A percentile compares a stretch with the other conserved stretches of the same genome.
Conservation (phyloP, 2,113 vertebrate genomes). For the Petrocephalus microphthalmus region DNA sequence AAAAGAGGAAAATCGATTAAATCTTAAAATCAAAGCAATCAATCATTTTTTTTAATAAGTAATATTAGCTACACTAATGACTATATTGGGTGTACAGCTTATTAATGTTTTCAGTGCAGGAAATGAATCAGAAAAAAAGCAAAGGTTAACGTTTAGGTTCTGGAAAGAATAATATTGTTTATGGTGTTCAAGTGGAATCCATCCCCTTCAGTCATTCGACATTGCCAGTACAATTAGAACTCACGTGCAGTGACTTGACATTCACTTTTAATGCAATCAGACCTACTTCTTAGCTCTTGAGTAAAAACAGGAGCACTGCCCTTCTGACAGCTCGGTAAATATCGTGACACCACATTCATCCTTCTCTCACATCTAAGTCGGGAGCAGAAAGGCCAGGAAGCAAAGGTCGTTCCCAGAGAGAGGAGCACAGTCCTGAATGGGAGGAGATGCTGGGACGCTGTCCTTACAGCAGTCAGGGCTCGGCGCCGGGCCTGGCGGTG, state of each 20-base stretch:
- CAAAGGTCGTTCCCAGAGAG: neutral
- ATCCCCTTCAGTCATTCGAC: neutral
- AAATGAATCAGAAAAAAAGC: neutral
- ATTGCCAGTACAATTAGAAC: neutral
- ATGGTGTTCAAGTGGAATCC: neutral
- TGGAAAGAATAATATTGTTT: neutral
- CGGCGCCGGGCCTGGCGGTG: neutral
- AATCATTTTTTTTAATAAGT: neutral
- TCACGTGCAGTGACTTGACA: neutral
- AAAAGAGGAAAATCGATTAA: constrained; percentile 29
- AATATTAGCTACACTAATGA: neutral
- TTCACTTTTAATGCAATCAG: neutral
- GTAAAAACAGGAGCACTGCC: neutral
- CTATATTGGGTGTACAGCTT: neutral
- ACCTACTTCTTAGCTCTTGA: neutral
- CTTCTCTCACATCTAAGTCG: neutral
- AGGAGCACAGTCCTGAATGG: neutral
- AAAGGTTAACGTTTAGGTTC: neutral
- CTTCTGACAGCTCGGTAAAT: neutral
- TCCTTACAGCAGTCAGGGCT: neutral
- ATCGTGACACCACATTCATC: neutral
- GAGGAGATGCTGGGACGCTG: neutral
- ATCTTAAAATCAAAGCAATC: constrained; percentile 2
- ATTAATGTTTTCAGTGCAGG: neutral
- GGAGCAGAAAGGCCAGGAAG: neutral